Base-by-base conservation (phyloP, 1,140 invertebrate species). In the Hirudo medicinalis region DNA sequence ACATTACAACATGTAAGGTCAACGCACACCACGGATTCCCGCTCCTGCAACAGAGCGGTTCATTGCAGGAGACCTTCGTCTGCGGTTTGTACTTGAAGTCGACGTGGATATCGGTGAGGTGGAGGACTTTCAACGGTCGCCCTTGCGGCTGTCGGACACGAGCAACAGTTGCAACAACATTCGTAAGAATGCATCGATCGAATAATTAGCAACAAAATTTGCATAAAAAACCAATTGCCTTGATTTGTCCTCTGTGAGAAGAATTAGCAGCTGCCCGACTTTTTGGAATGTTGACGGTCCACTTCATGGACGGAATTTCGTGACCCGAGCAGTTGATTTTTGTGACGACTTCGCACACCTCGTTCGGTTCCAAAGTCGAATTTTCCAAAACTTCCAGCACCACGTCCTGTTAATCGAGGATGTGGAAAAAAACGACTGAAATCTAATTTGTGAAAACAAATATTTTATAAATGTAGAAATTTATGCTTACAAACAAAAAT, bases 71-170 rank as follows among this genome's bases (percentile, higher is more conserved):
- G 3, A 89, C 86, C 66, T 88, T 86, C 0, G 86, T 83, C 19
- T 86, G 85, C 0, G 84, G 78, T 71, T 85, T 80, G 77, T 94
- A 94, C 8, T 85, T 77, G 0, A 87, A 86, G 79, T 93, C 91
- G 70, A 89, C 86, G 78, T 94, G 91, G 55, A 90, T 85, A 78
- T 94, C 91, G 0, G 88, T 87, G 57, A 93, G 78, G 53, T 93
- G 88, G 15, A 90, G 81, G 27, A 92, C 83, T 76, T 79, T 74
- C 20, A 83, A 25, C 19, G 49, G 78, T 9, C 78, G 78, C 0
- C 77, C 70, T 2, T 77, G 76, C 22, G 77, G 70, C 79, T 81
- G 72, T 2, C 36, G 20, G 36, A 15, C 25, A 68, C 11, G 22
- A 68, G 19, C 29, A 32, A 63, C 22, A 22, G 11, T 13, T 19